Conservation (phyloP, 2,888 invertebrate genomes). For the Scotopteryx bipunctaria region DNA sequence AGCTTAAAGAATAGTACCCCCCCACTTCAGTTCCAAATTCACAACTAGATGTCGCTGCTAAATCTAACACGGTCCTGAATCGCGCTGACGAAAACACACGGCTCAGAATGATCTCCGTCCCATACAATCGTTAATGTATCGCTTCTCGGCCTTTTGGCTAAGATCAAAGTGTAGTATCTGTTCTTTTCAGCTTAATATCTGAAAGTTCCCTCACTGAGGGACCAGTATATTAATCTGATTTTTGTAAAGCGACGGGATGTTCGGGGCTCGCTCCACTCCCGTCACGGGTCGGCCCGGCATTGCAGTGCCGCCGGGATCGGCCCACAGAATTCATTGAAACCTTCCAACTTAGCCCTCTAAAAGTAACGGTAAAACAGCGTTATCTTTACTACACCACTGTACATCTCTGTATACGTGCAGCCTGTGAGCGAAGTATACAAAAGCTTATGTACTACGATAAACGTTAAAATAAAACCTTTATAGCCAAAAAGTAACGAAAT, state of each 20-base stretch:
- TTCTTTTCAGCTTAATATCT: conserved; percentile 46
- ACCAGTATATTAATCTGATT: conserved; percentile 47
- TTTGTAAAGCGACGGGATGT: conserved; percentile 43
- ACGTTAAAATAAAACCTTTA: no score
- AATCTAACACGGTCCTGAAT: conserved; percentile 10
- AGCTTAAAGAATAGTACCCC: not conserved
- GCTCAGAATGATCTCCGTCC: not conserved
- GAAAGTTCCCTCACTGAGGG: conserved; percentile 43
- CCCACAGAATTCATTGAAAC: conserved; percentile 26
- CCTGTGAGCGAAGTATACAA: no score
- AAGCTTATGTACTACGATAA: no score
- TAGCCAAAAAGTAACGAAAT: no score
- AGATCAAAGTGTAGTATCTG: conserved; percentile 45
- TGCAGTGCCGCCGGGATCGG: conserved; percentile 46
- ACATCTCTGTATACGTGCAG: no score
- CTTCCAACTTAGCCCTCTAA: no score
- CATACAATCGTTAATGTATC: conserved; percentile 25
- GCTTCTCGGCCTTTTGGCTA: conserved; percentile 45
- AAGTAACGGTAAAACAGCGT: no score
- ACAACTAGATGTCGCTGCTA: conserved; percentile 24
- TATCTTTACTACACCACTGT: no score
- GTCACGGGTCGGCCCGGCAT: conserved; percentile 45
- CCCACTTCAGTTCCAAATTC: not conserved
- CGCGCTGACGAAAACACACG: conserved; percentile 21
- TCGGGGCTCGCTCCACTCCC: conserved; percentile 45